phyloP scores from a whole-genome alignment of 2,113 vertebrate genomes.

The rat (Rattus norvegicus) region GRCr8 NC_086022.1:67329501-67330000 shows the following conservation, averaged over 20 bases:
- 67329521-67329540: background rate
- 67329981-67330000: too few relatives aligned
- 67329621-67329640: background rate
- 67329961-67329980: background rate
- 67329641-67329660: constrained; percentile 17
- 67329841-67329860: background rate
- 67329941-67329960: background rate
- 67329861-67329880: background rate
- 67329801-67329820: background rate
- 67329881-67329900: background rate
- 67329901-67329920: background rate
- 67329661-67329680: background rate
- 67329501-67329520: background rate
- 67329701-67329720: background rate
- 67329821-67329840: background rate
- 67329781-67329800: background rate
- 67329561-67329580: background rate
- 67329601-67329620: background rate
- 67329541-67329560: background rate
- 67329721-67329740: background rate
- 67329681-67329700: background rate
- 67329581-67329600: background rate
- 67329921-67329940: background rate
- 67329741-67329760: background rate
- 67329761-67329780: background rate